Percentiles rank a stretch among this genome's conserved stretches.
Evolutionary conservation across 1,140 invertebrate genomes (phyloP).

Genomic region (Drosophila persimilis): DNA sequence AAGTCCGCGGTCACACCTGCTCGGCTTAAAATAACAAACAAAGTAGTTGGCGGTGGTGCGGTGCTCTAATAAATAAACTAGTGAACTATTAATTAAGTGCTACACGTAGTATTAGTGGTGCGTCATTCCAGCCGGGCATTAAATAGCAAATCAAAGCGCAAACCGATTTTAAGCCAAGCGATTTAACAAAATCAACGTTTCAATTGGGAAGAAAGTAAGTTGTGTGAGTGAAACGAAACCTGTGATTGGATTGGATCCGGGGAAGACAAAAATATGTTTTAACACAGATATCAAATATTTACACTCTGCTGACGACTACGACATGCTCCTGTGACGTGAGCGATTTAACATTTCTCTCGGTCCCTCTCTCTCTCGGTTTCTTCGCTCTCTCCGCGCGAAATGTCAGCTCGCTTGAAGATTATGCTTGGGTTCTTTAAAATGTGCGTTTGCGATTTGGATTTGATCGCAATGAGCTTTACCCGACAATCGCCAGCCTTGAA

Average conservation of each 20-base stretch:
- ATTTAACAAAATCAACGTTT: slow-evolving; percentile 16
- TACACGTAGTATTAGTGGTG: slow-evolving; percentile 12
- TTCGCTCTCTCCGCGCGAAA: background rate
- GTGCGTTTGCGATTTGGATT: slow-evolving; percentile 4
- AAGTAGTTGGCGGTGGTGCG: no score
- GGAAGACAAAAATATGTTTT: background rate
- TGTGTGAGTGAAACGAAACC: slow-evolving; percentile 9
- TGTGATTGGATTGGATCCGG: slow-evolving; percentile 11
- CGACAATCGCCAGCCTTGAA: slow-evolving; percentile 11
- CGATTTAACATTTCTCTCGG: background rate
- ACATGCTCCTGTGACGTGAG: slow-evolving; percentile 17
- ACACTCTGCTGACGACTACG: no score
- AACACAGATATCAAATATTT: slow-evolving; percentile 2
- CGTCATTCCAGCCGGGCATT: slow-evolving; percentile 15
- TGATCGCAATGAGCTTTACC: background rate
- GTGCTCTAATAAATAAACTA: no score
- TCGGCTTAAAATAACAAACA: no score
- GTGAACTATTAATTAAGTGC: no score
- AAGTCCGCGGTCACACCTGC: no score
- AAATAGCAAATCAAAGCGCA: background rate
- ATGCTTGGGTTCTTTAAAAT: slow-evolving; percentile 15
- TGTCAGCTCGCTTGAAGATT: background rate
- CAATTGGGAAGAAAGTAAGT: slow-evolving; percentile 35
- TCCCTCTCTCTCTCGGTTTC: background rate
- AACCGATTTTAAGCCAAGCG: slow-evolving; percentile 4